These are phyloP conservation scores for Parnassius apollo DNA, from an alignment of 2,888 invertebrate species.

Conservation along the genomic window DNA sequence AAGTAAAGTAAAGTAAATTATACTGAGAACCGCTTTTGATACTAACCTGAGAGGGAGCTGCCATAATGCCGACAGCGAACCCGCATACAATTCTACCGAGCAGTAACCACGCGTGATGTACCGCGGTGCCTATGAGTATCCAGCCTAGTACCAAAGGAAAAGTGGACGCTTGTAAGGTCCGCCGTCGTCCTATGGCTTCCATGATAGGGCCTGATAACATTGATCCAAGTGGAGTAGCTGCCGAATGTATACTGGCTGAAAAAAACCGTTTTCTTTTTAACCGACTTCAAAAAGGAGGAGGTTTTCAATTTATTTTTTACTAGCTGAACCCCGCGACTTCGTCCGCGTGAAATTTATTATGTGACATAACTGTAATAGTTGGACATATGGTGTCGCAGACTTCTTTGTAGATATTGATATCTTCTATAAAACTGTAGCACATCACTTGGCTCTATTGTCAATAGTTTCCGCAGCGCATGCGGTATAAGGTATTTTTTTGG, in stretches of 20 bases:
- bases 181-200: constrained; percentile 85
- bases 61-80: constrained; percentile 86
- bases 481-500: too few species aligned
- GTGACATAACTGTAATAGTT: too few species aligned
- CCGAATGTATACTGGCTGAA: constrained; percentile 88
- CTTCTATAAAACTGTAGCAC: too few species aligned
- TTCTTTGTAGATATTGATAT: too few species aligned
- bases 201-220: constrained; percentile 86
- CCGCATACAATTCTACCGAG: constrained; percentile 86
- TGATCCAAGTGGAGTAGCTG: constrained; percentile 88
- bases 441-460: too few species aligned
- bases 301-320: too few species aligned
- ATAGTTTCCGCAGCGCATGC: too few species aligned
- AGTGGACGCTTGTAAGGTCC: constrained; percentile 83
- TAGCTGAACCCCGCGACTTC: too few species aligned
- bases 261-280: constrained; percentile 18
- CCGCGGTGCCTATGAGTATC: constrained; percentile 83
- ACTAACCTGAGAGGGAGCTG: constrained; percentile 86
- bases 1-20: too few species aligned
- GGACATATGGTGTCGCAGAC: too few species aligned
- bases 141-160: constrained; percentile 86
- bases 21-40: background rate
- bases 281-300: too few species aligned
- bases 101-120: constrained; percentile 80
- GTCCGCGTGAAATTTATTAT: too few species aligned